Evolutionary conservation across 1,140 invertebrate species (phyloP).

Genomic region (Bombus confusus): DNA sequence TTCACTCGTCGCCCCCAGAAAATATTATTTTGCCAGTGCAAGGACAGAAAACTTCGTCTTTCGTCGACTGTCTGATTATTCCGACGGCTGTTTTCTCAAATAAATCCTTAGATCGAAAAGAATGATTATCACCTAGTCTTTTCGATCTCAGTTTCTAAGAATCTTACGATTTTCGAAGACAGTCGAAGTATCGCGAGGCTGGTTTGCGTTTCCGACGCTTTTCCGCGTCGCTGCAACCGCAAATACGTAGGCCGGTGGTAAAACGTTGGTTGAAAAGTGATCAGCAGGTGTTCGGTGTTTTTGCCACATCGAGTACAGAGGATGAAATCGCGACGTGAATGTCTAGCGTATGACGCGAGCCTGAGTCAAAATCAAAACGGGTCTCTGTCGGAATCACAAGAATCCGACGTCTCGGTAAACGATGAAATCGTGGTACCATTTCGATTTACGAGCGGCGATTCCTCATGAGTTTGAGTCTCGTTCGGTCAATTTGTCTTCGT

Average conservation of each 20-base stretch:
- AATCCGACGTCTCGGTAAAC: background rate
- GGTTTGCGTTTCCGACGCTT: background rate
- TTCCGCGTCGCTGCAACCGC: background rate
- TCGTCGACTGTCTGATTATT: no score
- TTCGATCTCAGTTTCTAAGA: no score
- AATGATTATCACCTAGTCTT: no score
- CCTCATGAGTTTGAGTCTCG: conserved; percentile 2
- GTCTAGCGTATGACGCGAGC: background rate
- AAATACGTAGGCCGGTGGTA: background rate
- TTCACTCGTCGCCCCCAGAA: no score
- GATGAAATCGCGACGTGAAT: background rate
- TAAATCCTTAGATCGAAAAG: no score
- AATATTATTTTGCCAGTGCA: no score
- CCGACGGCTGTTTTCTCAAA: no score
- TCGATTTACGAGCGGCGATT: background rate
- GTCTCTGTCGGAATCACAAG: background rate
- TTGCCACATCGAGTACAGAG: background rate
- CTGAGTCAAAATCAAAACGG: background rate
- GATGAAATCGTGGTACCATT: background rate
- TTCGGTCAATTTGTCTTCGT: conserved; percentile 3
- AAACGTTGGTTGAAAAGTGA: background rate
- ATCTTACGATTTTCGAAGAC: no score
- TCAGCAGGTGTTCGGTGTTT: background rate
- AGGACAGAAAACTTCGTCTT: no score
- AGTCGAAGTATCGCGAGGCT: background rate